Percentiles rank a stretch among this genome's conserved stretches.
phyloP scores from a whole-genome alignment of 2,888 invertebrate genomes.

The Cepaea hortensis region DNA sequence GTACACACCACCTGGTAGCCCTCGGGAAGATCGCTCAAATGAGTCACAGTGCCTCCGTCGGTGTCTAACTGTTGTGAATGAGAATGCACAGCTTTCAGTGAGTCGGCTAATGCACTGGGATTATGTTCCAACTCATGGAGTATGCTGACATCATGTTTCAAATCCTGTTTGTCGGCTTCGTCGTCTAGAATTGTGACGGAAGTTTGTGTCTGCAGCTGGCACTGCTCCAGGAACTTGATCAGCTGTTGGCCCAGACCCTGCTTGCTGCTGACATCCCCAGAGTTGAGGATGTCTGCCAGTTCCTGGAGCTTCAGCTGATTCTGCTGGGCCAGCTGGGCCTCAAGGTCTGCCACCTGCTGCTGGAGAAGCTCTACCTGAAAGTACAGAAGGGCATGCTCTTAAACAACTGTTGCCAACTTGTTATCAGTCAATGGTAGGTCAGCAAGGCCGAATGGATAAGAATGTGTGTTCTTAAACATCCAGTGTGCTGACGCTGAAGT shows the following conservation, averaged over 20 bases:
- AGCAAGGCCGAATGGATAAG: no score
- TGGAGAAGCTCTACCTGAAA: constrained; percentile 41
- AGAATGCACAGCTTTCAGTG: not conserved
- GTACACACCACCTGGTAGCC: constrained; percentile 42
- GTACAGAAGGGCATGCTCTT: not conserved
- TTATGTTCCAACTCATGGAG: constrained; percentile 23
- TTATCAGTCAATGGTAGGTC: no score
- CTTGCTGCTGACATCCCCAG: constrained; percentile 29
- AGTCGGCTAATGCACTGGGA: not conserved
- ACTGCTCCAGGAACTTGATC: constrained; percentile 42
- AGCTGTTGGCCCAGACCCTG: constrained; percentile 40
- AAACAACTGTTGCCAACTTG: no score
- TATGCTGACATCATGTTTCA: not conserved
- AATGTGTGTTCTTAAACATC: no score
- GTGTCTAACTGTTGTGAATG: constrained; percentile 17
- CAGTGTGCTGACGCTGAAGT: no score
- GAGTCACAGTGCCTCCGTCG: not conserved
- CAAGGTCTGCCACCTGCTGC: constrained; percentile 38
- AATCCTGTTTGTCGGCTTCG: constrained; percentile 12
- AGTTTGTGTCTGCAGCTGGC: constrained; percentile 20
- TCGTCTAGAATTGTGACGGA: constrained; percentile 6
- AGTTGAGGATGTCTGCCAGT: constrained; percentile 18
- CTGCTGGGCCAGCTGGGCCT: constrained; percentile 32
- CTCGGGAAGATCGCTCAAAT: constrained; percentile 31
- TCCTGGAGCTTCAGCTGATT: constrained; percentile 40